phyloP scores from a whole-genome alignment of 2,113 vertebrate species.

The Pelmatolapia mariae region DNA sequence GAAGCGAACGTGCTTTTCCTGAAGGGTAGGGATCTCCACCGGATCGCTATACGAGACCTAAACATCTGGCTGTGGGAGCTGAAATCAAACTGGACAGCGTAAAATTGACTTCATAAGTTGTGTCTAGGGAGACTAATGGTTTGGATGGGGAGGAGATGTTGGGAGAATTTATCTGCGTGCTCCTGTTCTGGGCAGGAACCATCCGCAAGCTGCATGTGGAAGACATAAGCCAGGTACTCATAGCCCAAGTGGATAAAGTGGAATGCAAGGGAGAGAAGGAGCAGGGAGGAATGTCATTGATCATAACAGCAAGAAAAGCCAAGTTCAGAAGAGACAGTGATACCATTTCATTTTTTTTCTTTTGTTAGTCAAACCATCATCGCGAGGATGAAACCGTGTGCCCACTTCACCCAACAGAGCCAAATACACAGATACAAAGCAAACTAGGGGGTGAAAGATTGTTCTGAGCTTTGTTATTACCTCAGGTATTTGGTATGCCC shows the following conservation, averaged over 20 bases:
- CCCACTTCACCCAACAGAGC: conserved; percentile 34
- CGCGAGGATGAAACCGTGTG: neutral
- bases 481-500: conserved; percentile 87
- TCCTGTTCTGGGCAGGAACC: conserved; percentile 64
- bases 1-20: conserved; percentile 56
- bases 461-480: conserved; percentile 74
- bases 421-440: conserved; percentile 24
- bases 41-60: conserved; percentile 13
- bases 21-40: conserved; percentile 4
- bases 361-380: neutral
- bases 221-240: conserved; percentile 77
- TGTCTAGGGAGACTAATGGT: conserved; percentile 71
- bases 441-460: conserved; percentile 49
- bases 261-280: conserved; percentile 59
- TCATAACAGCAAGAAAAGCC: conserved; percentile 37
- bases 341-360: neutral
- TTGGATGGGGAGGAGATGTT: conserved; percentile 52
- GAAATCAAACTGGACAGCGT: conserved; percentile 72
- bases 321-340: conserved; percentile 2
- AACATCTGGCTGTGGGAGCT: conserved; percentile 69
- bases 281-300: conserved; percentile 63
- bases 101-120: conserved; percentile 75
- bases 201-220: conserved; percentile 71
- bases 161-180: conserved; percentile 68
- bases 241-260: conserved; percentile 58